Evolutionary conservation across 2,888 invertebrate genomes (phyloP).

Genomic region (Latrodectus hesperus): DNA sequence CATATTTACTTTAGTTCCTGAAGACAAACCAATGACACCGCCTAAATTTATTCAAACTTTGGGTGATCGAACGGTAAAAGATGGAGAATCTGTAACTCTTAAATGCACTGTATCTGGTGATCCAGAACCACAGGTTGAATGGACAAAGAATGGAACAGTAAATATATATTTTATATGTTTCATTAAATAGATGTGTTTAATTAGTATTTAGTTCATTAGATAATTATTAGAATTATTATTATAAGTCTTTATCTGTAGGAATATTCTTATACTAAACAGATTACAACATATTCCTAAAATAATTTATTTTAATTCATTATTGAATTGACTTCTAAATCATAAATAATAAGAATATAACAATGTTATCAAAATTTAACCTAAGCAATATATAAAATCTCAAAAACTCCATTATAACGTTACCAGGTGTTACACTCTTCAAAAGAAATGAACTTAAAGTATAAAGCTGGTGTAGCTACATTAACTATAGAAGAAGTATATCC

Average conservation of each 20-base stretch:
- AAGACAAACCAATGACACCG: conserved; percentile 89
- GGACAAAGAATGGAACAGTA: conserved; percentile 81
- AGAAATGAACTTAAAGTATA: conserved; percentile 93
- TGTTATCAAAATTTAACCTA: too few species aligned
- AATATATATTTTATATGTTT: background rate
- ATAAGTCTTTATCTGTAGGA: too few species aligned
- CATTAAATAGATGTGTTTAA: background rate
- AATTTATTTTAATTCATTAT: too few species aligned
- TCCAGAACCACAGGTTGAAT: conserved; percentile 92
- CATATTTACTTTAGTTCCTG: conserved; percentile 79
- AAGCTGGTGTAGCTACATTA: conserved; percentile 89
- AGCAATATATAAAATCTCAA: too few species aligned
- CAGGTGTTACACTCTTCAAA: conserved; percentile 82
- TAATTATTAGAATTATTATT: too few species aligned
- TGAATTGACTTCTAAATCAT: too few species aligned
- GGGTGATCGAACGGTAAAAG: conserved; percentile 83
- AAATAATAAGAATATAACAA: too few species aligned
- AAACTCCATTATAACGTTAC: background rate
- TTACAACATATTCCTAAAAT: too few species aligned
- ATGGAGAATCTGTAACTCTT: conserved; percentile 88
- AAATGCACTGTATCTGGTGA: conserved; percentile 90
- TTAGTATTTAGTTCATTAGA: background rate
- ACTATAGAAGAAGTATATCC: conserved; percentile 95
- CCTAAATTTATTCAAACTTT: conserved; percentile 89
- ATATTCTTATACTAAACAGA: too few species aligned